phyloP scores from a whole-genome alignment of 1,140 invertebrate species.

The Lamellibrachia luymesi region DNA sequence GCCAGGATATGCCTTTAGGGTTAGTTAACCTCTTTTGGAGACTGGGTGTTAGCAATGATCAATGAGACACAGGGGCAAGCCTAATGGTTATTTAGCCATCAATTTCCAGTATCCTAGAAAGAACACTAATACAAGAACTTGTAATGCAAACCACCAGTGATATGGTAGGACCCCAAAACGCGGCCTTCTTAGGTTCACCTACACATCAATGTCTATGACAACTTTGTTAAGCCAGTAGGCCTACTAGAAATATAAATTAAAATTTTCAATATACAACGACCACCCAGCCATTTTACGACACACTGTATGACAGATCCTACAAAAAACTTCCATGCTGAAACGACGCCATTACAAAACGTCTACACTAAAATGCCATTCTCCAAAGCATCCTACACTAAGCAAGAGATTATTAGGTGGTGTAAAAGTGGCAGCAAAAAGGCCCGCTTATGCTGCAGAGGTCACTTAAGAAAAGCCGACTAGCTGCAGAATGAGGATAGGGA shows the following conservation, averaged over 20 bases:
- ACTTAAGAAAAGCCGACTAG: not conserved
- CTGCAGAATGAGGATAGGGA: not conserved
- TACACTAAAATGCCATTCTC: not conserved
- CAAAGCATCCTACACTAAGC: not conserved
- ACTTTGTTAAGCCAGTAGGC: too few relatives aligned
- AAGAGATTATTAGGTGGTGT: not conserved
- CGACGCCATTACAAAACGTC: not conserved
- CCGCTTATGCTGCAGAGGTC: not conserved
- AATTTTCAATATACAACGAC: too few relatives aligned
- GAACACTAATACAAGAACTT: too few relatives aligned
- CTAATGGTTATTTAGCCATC: not conserved
- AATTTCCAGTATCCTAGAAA: not conserved
- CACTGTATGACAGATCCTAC: not conserved
- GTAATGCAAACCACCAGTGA: too few relatives aligned
- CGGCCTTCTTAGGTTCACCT: too few relatives aligned
- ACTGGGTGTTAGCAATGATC: not conserved
- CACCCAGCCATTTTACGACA: too few relatives aligned
- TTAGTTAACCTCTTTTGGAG: not conserved
- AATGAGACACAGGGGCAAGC: not conserved
- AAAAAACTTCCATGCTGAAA: not conserved
- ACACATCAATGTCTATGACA: too few relatives aligned
- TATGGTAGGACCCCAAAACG: too few relatives aligned
- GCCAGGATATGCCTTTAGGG: not conserved
- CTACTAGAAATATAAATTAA: too few relatives aligned
- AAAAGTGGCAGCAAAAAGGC: not conserved